Evolutionary conservation across 2,888 invertebrate genomes (phyloP).

Genomic region (Polyploca ridens): DNA sequence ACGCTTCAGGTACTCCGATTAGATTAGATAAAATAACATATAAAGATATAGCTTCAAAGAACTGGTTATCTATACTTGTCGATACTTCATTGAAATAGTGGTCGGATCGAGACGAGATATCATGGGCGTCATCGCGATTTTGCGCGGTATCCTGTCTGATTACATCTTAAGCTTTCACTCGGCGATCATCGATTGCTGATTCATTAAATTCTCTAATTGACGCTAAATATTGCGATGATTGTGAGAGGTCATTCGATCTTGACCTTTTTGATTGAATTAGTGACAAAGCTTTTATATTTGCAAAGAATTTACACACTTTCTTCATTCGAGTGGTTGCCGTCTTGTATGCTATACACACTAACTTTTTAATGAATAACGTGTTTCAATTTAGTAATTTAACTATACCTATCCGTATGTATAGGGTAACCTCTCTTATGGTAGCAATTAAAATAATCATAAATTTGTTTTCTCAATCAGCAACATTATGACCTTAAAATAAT

Average conservation of each 20-base stretch:
- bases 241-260: conserved; percentile 63
- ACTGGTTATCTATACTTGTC: conserved; percentile 43
- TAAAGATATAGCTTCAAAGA: conserved; percentile 40
- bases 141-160: conserved; percentile 60
- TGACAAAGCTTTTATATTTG: conserved; percentile 52
- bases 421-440: background rate
- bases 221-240: conserved; percentile 65
- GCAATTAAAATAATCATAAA: background rate
- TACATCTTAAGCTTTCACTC: conserved; percentile 74
- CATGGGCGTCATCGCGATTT: conserved; percentile 47
- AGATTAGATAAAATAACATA: conserved; percentile 41
- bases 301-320: conserved; percentile 21
- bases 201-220: conserved; percentile 77
- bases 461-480: too few relatives aligned
- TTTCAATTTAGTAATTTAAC: background rate
- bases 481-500: too few relatives aligned
- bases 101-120: conserved; percentile 37
- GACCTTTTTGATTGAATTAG: conserved; percentile 69
- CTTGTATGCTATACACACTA: conserved; percentile 13
- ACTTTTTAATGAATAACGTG: background rate
- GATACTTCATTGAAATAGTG: conserved; percentile 40
- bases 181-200: conserved; percentile 58
- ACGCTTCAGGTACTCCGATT: conserved; percentile 42
- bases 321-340: conserved; percentile 17
- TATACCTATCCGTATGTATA: too few relatives aligned